A percentile compares a stretch with the other conserved stretches of the same genome.
These are phyloP conservation scores for Canis aureus DNA, from an alignment of 2,113 vertebrate genomes.

Conservation along the genomic window DNA sequence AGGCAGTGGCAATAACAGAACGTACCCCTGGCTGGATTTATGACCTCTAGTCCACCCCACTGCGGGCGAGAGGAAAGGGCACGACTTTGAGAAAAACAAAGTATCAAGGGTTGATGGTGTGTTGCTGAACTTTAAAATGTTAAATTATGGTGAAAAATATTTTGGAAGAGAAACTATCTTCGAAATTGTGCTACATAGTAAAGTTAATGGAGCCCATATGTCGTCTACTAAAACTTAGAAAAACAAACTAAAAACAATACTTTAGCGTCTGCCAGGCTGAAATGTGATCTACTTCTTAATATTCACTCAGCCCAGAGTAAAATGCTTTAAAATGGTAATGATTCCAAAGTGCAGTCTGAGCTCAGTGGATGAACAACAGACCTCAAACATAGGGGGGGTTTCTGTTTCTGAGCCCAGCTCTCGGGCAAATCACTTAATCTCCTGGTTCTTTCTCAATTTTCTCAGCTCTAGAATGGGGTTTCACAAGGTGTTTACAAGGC, in stretches of 20 bases:
- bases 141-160: slow-evolving; percentile 78
- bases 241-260: slow-evolving; percentile 86
- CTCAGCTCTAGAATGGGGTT: slow-evolving; percentile 63
- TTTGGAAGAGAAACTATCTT: slow-evolving; percentile 85
- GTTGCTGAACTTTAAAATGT: slow-evolving; percentile 80
- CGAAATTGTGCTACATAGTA: slow-evolving; percentile 82
- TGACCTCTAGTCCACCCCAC: background rate
- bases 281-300: slow-evolving; percentile 85
- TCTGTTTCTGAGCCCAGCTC: slow-evolving; percentile 30
- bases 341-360: slow-evolving; percentile 63
- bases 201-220: slow-evolving; percentile 88
- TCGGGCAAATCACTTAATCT: slow-evolving; percentile 19
- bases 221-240: slow-evolving; percentile 82
- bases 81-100: slow-evolving; percentile 75
- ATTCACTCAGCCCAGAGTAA: slow-evolving; percentile 79
- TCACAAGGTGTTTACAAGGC: slow-evolving; percentile 61
- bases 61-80: background rate
- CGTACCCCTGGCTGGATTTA: background rate
- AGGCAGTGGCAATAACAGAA: background rate
- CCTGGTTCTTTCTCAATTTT: slow-evolving; percentile 56
- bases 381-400: background rate
- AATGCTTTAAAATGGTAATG: slow-evolving; percentile 82
- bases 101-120: slow-evolving; percentile 57
- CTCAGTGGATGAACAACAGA: slow-evolving; percentile 65
- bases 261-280: slow-evolving; percentile 84